These are phyloP conservation scores for Hylaeus volcanicus DNA, from an alignment of 1,140 invertebrate genomes.

Conservation along the genomic window DNA sequence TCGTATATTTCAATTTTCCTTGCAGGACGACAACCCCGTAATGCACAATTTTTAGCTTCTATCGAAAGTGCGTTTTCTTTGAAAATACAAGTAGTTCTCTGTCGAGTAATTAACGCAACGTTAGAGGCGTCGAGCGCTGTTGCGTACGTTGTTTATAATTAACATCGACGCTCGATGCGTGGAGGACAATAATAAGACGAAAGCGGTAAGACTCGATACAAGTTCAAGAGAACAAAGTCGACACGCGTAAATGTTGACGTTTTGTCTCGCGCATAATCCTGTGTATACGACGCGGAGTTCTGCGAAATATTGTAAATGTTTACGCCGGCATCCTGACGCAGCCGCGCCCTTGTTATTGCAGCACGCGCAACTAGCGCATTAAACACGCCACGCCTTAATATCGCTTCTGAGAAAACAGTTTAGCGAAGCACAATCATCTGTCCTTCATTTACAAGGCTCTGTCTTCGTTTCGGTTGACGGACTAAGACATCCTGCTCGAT, in stretches of 20 bases:
- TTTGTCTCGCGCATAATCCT: not conserved
- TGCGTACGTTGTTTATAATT: no score
- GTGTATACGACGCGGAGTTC: not conserved
- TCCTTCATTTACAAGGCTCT: not conserved
- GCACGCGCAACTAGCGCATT: conserved; percentile 23
- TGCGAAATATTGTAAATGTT: conserved; percentile 40
- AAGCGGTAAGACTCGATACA: not conserved
- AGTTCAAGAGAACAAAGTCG: not conserved
- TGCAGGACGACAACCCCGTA: not conserved
- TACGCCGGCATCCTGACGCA: not conserved
- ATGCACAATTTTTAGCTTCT: not conserved
- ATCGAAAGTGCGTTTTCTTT: not conserved
- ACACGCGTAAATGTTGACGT: not conserved
- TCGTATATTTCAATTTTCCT: no score
- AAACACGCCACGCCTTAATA: conserved; percentile 24
- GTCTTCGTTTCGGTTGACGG: not conserved
- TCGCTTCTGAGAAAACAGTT: conserved; percentile 8
- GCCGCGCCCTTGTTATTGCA: conserved; percentile 45
- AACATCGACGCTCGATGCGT: no score
- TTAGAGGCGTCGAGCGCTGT: no score
- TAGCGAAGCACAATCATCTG: not conserved
- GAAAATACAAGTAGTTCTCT: no score
- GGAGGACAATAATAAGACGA: not conserved
- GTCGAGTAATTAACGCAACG: no score
- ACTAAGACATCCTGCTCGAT: not conserved